A percentile compares a stretch with the other conserved stretches of the same genome.
phyloP scores from a whole-genome alignment of 2,888 invertebrate genomes.

The Octodonta nipae region DNA sequence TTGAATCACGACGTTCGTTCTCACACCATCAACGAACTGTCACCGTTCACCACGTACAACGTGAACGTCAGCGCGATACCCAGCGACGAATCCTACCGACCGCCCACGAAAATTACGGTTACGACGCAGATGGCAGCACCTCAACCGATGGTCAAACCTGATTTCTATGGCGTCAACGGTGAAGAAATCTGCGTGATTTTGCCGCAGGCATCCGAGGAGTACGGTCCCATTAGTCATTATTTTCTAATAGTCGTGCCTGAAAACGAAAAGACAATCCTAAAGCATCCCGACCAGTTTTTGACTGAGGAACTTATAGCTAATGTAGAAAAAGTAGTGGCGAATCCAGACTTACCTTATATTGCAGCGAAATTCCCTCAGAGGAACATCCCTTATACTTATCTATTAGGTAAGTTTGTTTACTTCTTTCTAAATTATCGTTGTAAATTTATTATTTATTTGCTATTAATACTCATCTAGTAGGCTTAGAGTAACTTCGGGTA shows the following conservation, averaged over 20 bases:
- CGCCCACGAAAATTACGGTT: conserved; percentile 84
- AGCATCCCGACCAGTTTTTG: conserved; percentile 79
- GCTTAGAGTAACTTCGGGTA: too few species aligned
- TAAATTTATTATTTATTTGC: too few species aligned
- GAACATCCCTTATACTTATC: conserved; percentile 84
- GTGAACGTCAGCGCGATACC: conserved; percentile 87
- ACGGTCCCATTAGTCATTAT: conserved; percentile 95
- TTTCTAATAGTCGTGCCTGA: conserved; percentile 91
- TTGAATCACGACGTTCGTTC: conserved; percentile 58
- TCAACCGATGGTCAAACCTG: conserved; percentile 89
- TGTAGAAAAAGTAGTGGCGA: conserved; percentile 54
- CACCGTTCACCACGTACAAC: conserved; percentile 87
- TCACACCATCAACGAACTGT: conserved; percentile 73
- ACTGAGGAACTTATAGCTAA: conserved; percentile 71
- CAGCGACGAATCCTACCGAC: conserved; percentile 64
- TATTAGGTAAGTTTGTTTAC: too few species aligned
- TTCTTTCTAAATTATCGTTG: too few species aligned
- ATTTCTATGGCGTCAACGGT: conserved; percentile 79
- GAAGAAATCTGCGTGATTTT: conserved; percentile 82
- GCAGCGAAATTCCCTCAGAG: conserved; percentile 86
- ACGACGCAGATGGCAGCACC: conserved; percentile 95
- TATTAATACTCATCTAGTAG: too few species aligned
- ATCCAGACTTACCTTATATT: conserved; percentile 74
- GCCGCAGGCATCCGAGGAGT: conserved; percentile 93
- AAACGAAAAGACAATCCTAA: conserved; percentile 60